phyloP scores from a whole-genome alignment of 2,888 invertebrate species.

The Chrysolina haemoptera region DNA sequence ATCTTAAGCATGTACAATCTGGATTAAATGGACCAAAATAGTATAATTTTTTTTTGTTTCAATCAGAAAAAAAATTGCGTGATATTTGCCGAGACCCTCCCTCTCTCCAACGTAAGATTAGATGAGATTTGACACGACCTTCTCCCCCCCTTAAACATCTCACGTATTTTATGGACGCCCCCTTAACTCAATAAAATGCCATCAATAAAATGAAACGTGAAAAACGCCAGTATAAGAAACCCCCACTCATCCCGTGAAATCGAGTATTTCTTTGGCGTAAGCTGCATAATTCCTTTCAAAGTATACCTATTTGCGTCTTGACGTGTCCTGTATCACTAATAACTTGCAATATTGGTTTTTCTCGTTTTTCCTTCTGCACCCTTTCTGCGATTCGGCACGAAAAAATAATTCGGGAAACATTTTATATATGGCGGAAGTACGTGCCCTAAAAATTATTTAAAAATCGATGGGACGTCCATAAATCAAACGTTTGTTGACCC shows the following conservation, averaged over 20 bases:
- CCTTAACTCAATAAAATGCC: too few species aligned
- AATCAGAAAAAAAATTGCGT: too few species aligned
- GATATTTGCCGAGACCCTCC: too few species aligned
- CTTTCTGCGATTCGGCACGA: slow-evolving; percentile 26
- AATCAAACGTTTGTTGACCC: slow-evolving; percentile 47
- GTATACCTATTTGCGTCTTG: slow-evolving; percentile 32
- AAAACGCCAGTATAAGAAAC: background rate
- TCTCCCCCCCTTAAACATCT: too few species aligned
- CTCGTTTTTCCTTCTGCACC: slow-evolving; percentile 16
- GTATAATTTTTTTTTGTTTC: too few species aligned
- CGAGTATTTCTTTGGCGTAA: slow-evolving; percentile 19
- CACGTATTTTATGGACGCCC: too few species aligned
- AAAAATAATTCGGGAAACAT: slow-evolving; percentile 36
- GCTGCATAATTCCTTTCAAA: slow-evolving; percentile 29
- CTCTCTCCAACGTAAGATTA: too few species aligned
- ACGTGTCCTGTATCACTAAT: slow-evolving; percentile 29
- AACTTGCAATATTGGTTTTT: slow-evolving; percentile 26
- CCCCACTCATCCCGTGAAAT: background rate
- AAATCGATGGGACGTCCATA: slow-evolving; percentile 49
- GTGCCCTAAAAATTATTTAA: slow-evolving; percentile 51
- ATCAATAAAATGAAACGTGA: background rate
- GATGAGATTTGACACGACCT: too few species aligned
- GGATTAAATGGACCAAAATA: too few species aligned
- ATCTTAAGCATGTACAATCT: too few species aligned
- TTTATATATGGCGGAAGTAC: slow-evolving; percentile 49